phyloP scores from a whole-genome alignment of 2,113 vertebrate species.

The Otus sunia region DNA sequence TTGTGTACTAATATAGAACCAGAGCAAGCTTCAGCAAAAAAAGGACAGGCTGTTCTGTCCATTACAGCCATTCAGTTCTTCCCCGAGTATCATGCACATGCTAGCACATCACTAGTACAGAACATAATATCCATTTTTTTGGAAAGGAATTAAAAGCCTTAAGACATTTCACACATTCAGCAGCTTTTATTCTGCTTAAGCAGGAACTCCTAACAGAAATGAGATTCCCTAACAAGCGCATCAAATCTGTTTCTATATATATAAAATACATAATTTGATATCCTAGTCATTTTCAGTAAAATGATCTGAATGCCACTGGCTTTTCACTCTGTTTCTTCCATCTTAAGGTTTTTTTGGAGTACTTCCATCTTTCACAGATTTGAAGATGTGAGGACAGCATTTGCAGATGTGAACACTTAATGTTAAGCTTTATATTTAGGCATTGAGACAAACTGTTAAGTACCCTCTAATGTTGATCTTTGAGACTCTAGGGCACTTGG shows the following conservation, averaged over 20 bases:
- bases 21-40: neutral
- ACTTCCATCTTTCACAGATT: neutral
- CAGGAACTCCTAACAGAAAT: slow-evolving; percentile 4
- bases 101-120: neutral
- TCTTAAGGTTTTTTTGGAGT: neutral
- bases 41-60: slow-evolving; percentile 31
- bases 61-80: neutral
- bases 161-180: neutral
- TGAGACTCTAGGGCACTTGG: neutral
- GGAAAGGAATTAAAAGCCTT: neutral
- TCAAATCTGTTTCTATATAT: slow-evolving; percentile 15
- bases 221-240: neutral
- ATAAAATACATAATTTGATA: neutral
- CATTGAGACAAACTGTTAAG: neutral
- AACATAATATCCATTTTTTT: neutral
- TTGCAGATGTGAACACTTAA: neutral
- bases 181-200: neutral
- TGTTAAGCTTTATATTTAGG: neutral
- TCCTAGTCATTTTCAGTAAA: neutral
- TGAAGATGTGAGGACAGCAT: neutral
- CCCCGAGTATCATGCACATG: neutral
- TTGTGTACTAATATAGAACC: neutral
- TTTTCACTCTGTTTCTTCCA: slow-evolving; percentile 20
- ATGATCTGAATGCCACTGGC: slow-evolving; percentile 7
- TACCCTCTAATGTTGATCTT: neutral